phyloP scores from a whole-genome alignment of 2,113 vertebrate genomes.

The Sarotherodon lohbergeri region DNA sequence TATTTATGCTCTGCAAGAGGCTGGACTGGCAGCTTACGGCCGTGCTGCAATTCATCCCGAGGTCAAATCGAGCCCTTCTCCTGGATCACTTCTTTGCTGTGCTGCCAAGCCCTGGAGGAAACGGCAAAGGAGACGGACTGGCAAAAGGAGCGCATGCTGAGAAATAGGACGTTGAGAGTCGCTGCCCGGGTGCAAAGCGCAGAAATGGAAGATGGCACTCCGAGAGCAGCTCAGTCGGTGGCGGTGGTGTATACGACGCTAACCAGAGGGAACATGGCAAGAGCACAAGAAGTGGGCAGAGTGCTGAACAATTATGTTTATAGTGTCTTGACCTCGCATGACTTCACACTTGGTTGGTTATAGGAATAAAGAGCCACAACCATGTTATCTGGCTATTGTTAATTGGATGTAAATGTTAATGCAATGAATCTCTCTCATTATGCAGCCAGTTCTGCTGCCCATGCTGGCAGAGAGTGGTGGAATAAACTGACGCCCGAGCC shows the following conservation, averaged over 20 bases:
- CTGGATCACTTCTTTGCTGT: constrained; percentile 37
- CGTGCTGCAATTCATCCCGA: constrained; percentile 44
- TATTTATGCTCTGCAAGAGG: constrained; percentile 17
- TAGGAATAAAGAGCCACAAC: not conserved
- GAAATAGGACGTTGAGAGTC: constrained; percentile 39
- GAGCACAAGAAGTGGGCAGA: constrained; percentile 33
- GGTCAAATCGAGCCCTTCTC: constrained; percentile 47
- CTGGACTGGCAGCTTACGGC: constrained; percentile 10
- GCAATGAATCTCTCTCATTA: constrained; percentile 61
- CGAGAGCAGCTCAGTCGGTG: constrained; percentile 3
- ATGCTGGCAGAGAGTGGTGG: constrained; percentile 46
- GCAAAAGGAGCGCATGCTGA: constrained; percentile 17
- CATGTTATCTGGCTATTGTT: constrained; percentile 44
- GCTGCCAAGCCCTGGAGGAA: constrained; percentile 52
- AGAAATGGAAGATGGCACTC: constrained; percentile 57
- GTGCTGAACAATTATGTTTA: constrained; percentile 50
- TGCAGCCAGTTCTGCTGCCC: constrained; percentile 25
- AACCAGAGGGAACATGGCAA: constrained; percentile 39
- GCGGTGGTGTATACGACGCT: not conserved
- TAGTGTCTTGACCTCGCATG: constrained; percentile 22
- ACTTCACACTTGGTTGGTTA: constrained; percentile 36
- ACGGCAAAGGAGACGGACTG: constrained; percentile 1
- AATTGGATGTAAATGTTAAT: constrained; percentile 70
- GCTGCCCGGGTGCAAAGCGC: constrained; percentile 9
- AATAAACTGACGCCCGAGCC: constrained; percentile 37